Evolutionary conservation across 2,888 invertebrate genomes (phyloP).

Genomic region (Acronicta alni): DNA sequence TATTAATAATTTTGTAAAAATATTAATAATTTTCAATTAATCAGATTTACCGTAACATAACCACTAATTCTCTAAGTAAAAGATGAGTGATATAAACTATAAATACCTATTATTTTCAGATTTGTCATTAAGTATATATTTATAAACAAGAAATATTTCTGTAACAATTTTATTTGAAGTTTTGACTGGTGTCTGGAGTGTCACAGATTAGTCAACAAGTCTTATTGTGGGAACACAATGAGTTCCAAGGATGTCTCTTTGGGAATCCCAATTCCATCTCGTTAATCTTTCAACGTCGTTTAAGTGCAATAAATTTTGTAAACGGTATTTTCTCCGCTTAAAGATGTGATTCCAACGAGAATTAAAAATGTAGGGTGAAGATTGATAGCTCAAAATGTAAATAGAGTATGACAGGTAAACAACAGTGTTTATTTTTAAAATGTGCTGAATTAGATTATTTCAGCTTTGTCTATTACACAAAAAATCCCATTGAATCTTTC

Average conservation of each 20-base stretch:
- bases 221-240: constrained; percentile 34
- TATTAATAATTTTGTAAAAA: no score
- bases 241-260: constrained; percentile 34
- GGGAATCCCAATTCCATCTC: constrained; percentile 31
- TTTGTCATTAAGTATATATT: constrained; percentile 3
- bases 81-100: no score
- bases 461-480: no score
- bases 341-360: constrained; percentile 15
- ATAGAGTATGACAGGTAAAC: neutral
- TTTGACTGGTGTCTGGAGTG: constrained; percentile 34
- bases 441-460: no score
- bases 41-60: no score
- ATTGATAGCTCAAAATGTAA: constrained; percentile 2
- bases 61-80: no score
- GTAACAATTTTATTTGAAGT: constrained; percentile 26
- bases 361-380: constrained; percentile 12
- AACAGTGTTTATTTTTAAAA: no score
- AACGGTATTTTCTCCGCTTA: constrained; percentile 12
- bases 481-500: no score
- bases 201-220: constrained; percentile 33
- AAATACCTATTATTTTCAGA: neutral
- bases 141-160: constrained; percentile 14
- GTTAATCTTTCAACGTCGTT: constrained; percentile 38
- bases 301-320: constrained; percentile 35
- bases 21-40: no score